Evolutionary conservation across 92 coral and sea anemone species (phyloP).

Genomic region (Porites rus): DNA sequence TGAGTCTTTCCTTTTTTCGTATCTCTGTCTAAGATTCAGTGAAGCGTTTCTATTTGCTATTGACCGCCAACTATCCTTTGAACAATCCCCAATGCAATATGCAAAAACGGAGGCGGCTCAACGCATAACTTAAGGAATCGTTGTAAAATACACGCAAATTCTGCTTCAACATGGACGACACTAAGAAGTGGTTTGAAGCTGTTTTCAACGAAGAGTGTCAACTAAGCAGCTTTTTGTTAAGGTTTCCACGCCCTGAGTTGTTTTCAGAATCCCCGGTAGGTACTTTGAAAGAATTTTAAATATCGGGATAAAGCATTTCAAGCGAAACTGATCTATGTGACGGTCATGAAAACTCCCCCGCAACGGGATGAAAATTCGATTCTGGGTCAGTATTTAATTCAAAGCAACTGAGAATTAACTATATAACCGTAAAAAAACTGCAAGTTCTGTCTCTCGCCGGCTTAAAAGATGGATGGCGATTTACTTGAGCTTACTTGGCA

Average conservation of each 20-base stretch:
- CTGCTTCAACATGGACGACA: constrained; percentile 4
- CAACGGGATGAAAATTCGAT: too few relatives aligned
- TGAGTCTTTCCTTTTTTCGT: not conserved
- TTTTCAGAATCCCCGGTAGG: constrained; percentile 50
- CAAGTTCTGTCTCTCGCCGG: too few relatives aligned
- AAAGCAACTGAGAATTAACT: too few relatives aligned
- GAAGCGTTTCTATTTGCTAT: constrained; percentile 15
- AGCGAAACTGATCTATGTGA: too few relatives aligned
- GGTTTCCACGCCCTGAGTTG: constrained; percentile 27
- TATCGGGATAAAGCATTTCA: too few relatives aligned
- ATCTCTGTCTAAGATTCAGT: constrained; percentile 3
- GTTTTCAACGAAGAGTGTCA: constrained; percentile 28
- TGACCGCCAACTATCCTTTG: constrained; percentile 5
- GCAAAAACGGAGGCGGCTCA: not conserved
- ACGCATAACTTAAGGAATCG: not conserved
- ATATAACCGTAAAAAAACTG: too few relatives aligned
- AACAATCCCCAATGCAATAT: not conserved
- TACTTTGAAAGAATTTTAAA: not conserved
- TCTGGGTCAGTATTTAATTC: too few relatives aligned
- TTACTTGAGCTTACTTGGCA: too few relatives aligned
- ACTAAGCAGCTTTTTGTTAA: constrained; percentile 1
- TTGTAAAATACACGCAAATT: not conserved
- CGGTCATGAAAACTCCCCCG: too few relatives aligned
- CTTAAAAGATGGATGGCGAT: too few relatives aligned
- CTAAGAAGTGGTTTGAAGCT: constrained; percentile 16